These are phyloP conservation scores for Oreochromis grahami DNA, from an alignment of 2,797 vertebrate species.

Conservation along the genomic window DNA sequence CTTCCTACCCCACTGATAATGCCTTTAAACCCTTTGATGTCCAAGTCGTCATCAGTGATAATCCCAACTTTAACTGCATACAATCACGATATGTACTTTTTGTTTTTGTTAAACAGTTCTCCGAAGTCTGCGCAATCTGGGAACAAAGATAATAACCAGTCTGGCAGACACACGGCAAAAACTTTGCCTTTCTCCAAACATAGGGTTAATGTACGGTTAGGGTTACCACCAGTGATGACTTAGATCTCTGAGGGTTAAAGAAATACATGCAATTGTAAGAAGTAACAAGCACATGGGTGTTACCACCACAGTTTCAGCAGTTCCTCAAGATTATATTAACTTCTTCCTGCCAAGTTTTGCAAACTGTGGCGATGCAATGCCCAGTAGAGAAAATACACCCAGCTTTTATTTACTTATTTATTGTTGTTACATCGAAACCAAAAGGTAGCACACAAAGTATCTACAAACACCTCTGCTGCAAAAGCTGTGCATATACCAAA, in stretches of 20 bases:
- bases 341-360: neutral
- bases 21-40: neutral
- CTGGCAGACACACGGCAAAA: neutral
- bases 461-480: neutral
- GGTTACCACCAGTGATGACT: neutral
- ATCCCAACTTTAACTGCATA: neutral
- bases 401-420: neutral
- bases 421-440: neutral
- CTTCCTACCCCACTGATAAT: neutral
- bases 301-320: neutral
- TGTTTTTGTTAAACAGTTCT: neutral
- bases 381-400: neutral
- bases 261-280: neutral
- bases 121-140: neutral
- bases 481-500: neutral
- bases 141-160: neutral
- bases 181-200: neutral
- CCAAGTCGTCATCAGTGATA: neutral
- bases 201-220: neutral
- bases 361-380: neutral
- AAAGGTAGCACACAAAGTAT: neutral
- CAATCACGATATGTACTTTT: neutral
- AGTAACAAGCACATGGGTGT: neutral
- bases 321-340: neutral
- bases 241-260: neutral